Conservation (phyloP, 1,140 invertebrate genomes). For the Trinorchestia longiramus region DNA sequence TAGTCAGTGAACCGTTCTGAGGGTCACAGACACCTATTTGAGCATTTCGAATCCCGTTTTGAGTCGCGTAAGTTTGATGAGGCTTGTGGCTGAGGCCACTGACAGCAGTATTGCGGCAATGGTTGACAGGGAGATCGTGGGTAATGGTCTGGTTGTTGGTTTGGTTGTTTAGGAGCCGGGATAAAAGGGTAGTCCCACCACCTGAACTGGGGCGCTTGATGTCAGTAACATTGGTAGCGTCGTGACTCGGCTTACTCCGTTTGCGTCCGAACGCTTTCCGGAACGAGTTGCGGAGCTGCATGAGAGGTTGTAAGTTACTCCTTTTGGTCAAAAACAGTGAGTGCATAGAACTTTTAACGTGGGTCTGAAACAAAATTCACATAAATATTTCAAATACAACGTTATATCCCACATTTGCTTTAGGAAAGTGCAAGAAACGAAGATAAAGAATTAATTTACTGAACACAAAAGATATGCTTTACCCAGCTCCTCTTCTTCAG, state of each 20-base stretch:
- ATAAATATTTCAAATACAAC: no score
- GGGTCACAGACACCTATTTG: background rate
- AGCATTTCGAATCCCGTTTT: background rate
- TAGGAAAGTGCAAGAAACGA: no score
- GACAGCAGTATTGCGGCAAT: slow-evolving; percentile 61
- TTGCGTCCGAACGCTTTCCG: slow-evolving; percentile 61
- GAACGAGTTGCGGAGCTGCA: slow-evolving; percentile 62
- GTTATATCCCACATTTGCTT: no score
- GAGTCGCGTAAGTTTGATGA: background rate
- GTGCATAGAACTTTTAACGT: no score
- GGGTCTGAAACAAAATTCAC: no score
- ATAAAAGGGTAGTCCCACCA: background rate
- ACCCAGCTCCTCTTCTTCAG: slow-evolving; percentile 65
- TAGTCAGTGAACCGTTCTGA: background rate
- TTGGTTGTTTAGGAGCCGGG: background rate
- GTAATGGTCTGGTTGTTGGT: background rate
- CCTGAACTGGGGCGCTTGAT: background rate
- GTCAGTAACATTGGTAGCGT: background rate
- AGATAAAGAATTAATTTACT: background rate
- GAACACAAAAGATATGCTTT: slow-evolving; percentile 41
- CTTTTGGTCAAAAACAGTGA: no score
- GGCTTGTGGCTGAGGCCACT: slow-evolving; percentile 56
- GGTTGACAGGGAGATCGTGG: slow-evolving; percentile 61
- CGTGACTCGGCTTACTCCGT: slow-evolving; percentile 55
- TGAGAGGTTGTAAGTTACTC: background rate